Percentiles rank a stretch among this genome's conserved stretches.
These are phyloP conservation scores for Boloria selene DNA, from an alignment of 2,888 invertebrate genomes.

Conservation along the genomic window DNA sequence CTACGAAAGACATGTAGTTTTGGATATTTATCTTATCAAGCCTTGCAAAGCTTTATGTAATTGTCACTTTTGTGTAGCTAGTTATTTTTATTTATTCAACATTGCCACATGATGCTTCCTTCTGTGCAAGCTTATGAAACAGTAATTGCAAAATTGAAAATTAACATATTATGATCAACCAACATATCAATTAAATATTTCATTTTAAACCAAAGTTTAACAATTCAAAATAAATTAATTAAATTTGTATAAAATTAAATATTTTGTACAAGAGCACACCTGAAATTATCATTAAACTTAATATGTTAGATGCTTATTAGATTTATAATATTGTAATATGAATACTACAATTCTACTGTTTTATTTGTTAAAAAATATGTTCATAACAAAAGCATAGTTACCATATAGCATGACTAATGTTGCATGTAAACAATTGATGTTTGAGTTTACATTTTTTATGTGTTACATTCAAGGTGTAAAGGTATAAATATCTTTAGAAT, in stretches of 20 bases:
- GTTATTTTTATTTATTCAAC: constrained; percentile 10
- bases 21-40: constrained; percentile 12
- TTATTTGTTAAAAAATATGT: constrained; percentile 21
- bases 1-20: constrained; percentile 13
- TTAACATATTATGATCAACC: no score
- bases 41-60: constrained; percentile 20
- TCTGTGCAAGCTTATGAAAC: constrained; percentile 28
- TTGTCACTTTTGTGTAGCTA: constrained; percentile 17
- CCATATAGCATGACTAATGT: constrained; percentile 39
- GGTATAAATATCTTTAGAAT: no score
- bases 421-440: constrained; percentile 32
- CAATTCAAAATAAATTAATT: no score
- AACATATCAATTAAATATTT: not conserved
- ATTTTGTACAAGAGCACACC: not conserved
- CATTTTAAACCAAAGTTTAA: no score
- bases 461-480: not conserved
- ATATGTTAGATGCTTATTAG: not conserved
- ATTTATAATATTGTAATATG: not conserved
- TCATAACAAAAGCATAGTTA: constrained; percentile 34
- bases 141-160: not conserved
- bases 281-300: not conserved
- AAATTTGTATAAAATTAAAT: not conserved
- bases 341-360: not conserved
- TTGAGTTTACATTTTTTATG: not conserved
- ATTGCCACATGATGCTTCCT: constrained; percentile 31